Evolutionary conservation across 1,140 invertebrate genomes (phyloP).

Genomic region (Drosophila leontia): DNA sequence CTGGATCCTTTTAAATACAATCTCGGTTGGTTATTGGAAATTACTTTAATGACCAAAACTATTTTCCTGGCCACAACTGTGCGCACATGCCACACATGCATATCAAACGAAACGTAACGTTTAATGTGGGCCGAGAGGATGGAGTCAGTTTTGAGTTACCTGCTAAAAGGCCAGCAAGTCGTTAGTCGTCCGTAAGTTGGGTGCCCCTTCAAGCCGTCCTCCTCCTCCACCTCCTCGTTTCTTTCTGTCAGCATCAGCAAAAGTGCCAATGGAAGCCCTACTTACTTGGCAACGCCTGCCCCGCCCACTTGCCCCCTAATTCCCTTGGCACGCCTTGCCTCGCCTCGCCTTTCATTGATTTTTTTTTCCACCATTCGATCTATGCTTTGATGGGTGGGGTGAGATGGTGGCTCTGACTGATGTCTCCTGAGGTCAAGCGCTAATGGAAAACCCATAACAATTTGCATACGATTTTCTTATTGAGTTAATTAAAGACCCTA

Average conservation of each 20-base stretch:
- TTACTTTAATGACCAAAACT: background rate
- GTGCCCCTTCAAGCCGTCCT: constrained; percentile 2
- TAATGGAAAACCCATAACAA: constrained; percentile 68
- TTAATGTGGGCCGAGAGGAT: constrained; percentile 58
- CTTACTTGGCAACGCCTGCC: constrained; percentile 59
- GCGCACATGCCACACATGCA: constrained; percentile 12
- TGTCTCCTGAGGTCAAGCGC: constrained; percentile 64
- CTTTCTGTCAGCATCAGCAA: constrained; percentile 46
- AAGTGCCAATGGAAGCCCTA: constrained; percentile 71
- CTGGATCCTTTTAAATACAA: no score
- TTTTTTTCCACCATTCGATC: constrained; percentile 54
- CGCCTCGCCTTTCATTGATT: constrained; percentile 63
- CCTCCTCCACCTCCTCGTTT: background rate
- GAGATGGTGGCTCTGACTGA: constrained; percentile 19
- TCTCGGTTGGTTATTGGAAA: no score
- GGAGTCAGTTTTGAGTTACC: constrained; percentile 37
- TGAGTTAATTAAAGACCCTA: constrained; percentile 65
- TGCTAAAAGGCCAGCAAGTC: constrained; percentile 60
- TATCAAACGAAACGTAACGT: constrained; percentile 43
- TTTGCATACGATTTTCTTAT: constrained; percentile 66
- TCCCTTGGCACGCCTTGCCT: background rate
- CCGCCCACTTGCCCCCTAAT: constrained; percentile 31
- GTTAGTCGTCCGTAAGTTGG: constrained; percentile 52
- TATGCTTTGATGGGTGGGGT: constrained; percentile 5
- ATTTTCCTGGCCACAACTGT: background rate